Conservation (phyloP, 2,797 vertebrate genomes). For the Podarcis lilfordi region DNA sequence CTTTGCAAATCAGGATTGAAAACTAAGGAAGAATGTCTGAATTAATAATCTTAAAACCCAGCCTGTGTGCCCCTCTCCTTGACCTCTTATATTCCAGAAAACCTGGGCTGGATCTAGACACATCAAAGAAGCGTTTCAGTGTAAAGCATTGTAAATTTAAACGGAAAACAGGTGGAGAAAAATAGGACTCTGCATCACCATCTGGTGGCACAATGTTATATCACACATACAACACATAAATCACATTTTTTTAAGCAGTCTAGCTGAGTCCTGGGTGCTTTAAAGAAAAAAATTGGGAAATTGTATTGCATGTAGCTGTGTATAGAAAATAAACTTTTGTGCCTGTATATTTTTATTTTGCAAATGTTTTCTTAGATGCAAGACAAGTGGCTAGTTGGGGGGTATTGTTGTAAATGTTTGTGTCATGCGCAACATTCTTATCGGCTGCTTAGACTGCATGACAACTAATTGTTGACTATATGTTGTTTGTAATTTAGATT, state of each 20-base stretch:
- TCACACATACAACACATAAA: too few species aligned
- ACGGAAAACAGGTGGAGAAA: too few species aligned
- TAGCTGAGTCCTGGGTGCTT: too few species aligned
- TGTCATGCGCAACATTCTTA: background rate
- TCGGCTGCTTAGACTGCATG: background rate
- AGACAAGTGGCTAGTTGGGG: background rate
- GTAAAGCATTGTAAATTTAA: too few species aligned
- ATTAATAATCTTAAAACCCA: background rate
- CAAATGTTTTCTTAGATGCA: background rate
- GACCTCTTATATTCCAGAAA: background rate
- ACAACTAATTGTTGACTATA: background rate
- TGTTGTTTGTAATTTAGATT: conserved; percentile 61
- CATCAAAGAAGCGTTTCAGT: too few species aligned
- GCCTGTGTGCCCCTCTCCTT: background rate
- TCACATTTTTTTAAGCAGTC: too few species aligned
- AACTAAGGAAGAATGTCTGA: background rate
- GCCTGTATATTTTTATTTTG: background rate
- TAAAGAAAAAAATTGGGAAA: too few species aligned
- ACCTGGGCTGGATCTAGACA: too few species aligned
- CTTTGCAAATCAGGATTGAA: background rate
- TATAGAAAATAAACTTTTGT: background rate
- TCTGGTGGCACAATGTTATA: too few species aligned
- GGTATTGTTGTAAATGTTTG: background rate
- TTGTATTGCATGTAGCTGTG: too few species aligned
- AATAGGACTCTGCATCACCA: too few species aligned